Conservation (phyloP, 2,888 invertebrate species). For the Acrobasis consociella region DNA sequence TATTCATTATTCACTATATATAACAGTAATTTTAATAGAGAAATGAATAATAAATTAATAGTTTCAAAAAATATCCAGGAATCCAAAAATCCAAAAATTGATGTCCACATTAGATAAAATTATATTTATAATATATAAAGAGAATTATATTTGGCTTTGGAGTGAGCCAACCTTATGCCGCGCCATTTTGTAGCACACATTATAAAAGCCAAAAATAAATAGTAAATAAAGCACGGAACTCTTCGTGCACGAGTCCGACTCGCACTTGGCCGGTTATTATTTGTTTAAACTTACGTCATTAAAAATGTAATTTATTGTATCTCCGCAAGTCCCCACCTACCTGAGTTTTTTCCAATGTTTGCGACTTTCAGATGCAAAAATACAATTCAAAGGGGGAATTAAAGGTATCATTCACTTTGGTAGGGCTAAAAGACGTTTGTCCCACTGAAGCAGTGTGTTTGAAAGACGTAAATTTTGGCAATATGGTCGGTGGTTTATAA, state of each 20-base stretch:
- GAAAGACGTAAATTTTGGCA: background rate
- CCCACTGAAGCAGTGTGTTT: background rate
- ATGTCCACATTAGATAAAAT: constrained; percentile 65
- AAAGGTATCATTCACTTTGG: background rate
- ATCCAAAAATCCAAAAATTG: constrained; percentile 23
- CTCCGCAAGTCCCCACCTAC: no score
- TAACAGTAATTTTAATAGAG: background rate
- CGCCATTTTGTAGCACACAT: constrained; percentile 45
- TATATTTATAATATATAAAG: constrained; percentile 63
- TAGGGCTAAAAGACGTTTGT: background rate
- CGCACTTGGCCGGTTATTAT: no score
- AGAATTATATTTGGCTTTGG: constrained; percentile 79
- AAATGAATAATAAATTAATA: background rate
- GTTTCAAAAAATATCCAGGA: background rate
- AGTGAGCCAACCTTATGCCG: constrained; percentile 70
- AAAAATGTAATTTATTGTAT: no score
- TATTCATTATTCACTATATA: background rate
- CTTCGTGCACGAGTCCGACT: no score
- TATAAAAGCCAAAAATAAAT: constrained; percentile 10
- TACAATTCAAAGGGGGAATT: background rate
- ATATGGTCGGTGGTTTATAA: no score
- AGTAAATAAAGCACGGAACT: no score
- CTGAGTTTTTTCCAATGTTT: background rate
- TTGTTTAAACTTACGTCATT: no score
- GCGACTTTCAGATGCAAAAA: background rate